Evolutionary conservation across 1,140 invertebrate genomes (phyloP).

Genomic region (Trichoplusia ni): DNA sequence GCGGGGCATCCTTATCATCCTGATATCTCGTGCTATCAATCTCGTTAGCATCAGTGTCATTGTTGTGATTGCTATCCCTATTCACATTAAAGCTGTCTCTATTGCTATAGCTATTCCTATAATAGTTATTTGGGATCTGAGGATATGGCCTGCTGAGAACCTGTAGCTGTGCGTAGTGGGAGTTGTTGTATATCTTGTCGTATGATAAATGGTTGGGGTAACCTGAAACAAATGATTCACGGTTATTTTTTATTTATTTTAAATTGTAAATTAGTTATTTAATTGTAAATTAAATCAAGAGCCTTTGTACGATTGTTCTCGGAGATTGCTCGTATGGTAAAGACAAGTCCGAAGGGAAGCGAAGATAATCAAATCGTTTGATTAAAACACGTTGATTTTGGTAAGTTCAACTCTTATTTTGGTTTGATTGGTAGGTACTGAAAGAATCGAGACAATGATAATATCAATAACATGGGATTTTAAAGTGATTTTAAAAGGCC

Average conservation of each 20-base stretch:
- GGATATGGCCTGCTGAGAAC: slow-evolving; percentile 37
- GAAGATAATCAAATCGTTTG: no score
- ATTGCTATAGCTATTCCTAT: background rate
- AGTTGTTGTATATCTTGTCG: slow-evolving; percentile 63
- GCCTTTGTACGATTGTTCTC: no score
- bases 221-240: slow-evolving; percentile 51
- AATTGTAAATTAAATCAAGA: no score
- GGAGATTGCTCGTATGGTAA: no score
- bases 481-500: no score
- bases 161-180: slow-evolving; percentile 55
- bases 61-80: slow-evolving; percentile 36
- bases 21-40: slow-evolving; percentile 36
- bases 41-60: slow-evolving; percentile 46
- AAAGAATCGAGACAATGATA: no score
- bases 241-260: background rate
- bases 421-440: no score
- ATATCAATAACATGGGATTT: no score
- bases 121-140: slow-evolving; percentile 16
- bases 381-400: no score
- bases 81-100: no score
- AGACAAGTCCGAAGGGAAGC: no score
- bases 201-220: slow-evolving; percentile 46
- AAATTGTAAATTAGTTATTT: background rate
- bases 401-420: no score
- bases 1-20: slow-evolving; percentile 31